Conservation (phyloP, 2,113 vertebrate genomes). For the Cynoglossus semilaevis region DNA sequence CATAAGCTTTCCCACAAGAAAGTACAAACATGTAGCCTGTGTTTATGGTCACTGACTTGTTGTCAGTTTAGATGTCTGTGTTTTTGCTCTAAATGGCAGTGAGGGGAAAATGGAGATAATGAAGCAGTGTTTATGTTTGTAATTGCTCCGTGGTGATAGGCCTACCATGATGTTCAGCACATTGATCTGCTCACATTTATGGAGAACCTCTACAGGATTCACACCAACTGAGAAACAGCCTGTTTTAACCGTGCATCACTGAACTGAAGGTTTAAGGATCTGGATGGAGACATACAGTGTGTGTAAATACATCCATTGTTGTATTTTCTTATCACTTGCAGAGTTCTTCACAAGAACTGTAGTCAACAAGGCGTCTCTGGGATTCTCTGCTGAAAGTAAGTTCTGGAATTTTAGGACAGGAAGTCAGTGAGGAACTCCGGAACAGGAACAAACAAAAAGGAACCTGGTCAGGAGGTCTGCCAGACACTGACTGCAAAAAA, state of each 20-base stretch:
- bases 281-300: slow-evolving; percentile 49
- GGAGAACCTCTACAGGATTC: slow-evolving; percentile 33
- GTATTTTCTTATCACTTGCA: no score
- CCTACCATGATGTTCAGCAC: slow-evolving; percentile 21
- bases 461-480: no score
- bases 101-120: slow-evolving; percentile 49
- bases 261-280: slow-evolving; percentile 52
- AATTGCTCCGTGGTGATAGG: slow-evolving; percentile 39
- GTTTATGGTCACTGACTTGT: slow-evolving; percentile 74
- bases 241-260: slow-evolving; percentile 47
- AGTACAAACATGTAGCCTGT: slow-evolving; percentile 60
- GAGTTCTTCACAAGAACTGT: no score
- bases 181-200: slow-evolving; percentile 16
- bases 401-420: no score
- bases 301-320: slow-evolving; percentile 64
- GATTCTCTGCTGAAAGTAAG: slow-evolving; percentile 27
- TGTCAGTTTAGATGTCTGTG: slow-evolving; percentile 12
- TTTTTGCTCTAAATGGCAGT: slow-evolving; percentile 45
- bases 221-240: slow-evolving; percentile 27
- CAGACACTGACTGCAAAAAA: no score
- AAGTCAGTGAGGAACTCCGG: no score
- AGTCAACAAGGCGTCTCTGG: no score
- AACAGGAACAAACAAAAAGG: no score
- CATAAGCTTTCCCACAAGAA: slow-evolving; percentile 74
- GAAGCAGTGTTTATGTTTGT: slow-evolving; percentile 52